These are phyloP conservation scores for Engraulis encrasicolus DNA, from an alignment of 2,113 vertebrate species.

Conservation along the genomic window DNA sequence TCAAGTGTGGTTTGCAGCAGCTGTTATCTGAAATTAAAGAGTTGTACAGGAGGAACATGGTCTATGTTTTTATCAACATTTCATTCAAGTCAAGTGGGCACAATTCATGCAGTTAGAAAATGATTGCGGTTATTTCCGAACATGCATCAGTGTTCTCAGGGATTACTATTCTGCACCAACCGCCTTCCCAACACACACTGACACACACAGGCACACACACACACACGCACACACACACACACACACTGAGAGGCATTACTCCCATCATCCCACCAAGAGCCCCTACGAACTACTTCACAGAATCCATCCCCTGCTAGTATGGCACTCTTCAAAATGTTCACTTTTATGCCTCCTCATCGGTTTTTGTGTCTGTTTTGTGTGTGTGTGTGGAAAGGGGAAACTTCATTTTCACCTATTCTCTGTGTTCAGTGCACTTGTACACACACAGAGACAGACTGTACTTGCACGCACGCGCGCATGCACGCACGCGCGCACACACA, in stretches of 20 bases:
- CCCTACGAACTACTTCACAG: too few relatives aligned
- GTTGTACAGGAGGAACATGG: constrained; percentile 1
- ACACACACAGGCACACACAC: too few relatives aligned
- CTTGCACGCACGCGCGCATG: background rate
- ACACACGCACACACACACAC: too few relatives aligned
- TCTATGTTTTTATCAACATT: constrained; percentile 12
- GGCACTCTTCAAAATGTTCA: background rate
- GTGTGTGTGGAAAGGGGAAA: too few relatives aligned
- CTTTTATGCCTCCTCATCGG: background rate
- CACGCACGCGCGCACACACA: background rate
- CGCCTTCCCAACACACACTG: background rate
- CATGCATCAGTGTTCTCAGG: constrained; percentile 6
- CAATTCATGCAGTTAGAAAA: background rate
- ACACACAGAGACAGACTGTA: too few relatives aligned
- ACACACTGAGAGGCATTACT: too few relatives aligned
- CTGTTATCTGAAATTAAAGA: constrained; percentile 22
- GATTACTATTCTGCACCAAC: background rate
- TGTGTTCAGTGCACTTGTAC: background rate
- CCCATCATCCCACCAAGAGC: too few relatives aligned
- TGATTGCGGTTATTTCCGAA: background rate
- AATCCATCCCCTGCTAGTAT: background rate
- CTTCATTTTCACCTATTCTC: background rate
- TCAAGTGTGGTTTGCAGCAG: background rate
- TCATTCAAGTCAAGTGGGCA: background rate
- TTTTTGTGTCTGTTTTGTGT: too few relatives aligned